Base-by-base conservation (phyloP, 2,888 invertebrate genomes). In the Glaucopsyche alexis region DNA sequence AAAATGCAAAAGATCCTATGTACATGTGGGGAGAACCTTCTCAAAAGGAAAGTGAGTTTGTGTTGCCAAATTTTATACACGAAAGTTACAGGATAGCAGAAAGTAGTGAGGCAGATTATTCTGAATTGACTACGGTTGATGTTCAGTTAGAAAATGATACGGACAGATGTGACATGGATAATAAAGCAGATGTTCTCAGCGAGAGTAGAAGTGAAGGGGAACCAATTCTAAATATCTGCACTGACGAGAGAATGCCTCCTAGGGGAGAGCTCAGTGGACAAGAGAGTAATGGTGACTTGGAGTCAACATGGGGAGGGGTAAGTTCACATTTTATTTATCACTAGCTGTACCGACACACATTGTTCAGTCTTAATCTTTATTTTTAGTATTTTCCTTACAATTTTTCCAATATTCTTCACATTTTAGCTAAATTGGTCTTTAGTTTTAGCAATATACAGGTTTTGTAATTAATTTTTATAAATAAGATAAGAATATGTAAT, bases 171-270 rank as follows among this genome's bases (percentile, higher is more conserved):
- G 89, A 87, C 78, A 78, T 80, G 75, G 88, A 92, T 75, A 87
- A 87, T 79, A 91, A 94, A 79, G 84, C 81, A 16, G 91, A 91
- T 70, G 86, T 91, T 75, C 78, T 91, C 75, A 88, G 87, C 73
- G 90, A 89, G 78, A 81, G 85, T 50, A 81, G 86, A 16, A 89
- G 89, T 75, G 87, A 87, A 42, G 82, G 85, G 7, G 90, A 87
- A 75, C 83, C 86, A 29, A 84, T 89, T 47, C 82, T 97, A 69
- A 96, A 97, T 83, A 97, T 97, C 81, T 94, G 96, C 79, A 95
- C 97, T 0, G 97, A 97, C 82, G 97, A 97, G 86, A 95, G 95
- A 78, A 97, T 97, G 97, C 97, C 97, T 52, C 96, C 97, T 0
- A 94, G 96, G 76, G 97, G 97, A 0, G 97, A 97, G 87, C 94